These are phyloP conservation scores for Agrochola litura DNA, from an alignment of 2,888 invertebrate species.

Conservation along the genomic window DNA sequence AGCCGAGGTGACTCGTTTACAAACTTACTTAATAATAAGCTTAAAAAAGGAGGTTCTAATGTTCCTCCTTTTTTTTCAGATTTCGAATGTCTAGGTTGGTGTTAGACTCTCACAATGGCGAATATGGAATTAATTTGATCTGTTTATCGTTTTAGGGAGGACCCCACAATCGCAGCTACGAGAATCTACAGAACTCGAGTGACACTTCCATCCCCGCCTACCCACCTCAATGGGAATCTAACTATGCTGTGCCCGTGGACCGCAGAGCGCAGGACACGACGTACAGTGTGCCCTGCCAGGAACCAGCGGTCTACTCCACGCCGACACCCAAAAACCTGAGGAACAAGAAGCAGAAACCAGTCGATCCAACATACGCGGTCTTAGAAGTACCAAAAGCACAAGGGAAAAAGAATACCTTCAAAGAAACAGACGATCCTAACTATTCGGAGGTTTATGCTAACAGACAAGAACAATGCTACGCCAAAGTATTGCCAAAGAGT, in stretches of 20 bases:
- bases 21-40: too few relatives aligned
- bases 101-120: background rate
- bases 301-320: slow-evolving; percentile 20
- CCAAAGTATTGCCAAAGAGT: slow-evolving; percentile 23
- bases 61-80: background rate
- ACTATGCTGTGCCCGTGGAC: slow-evolving; percentile 42
- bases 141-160: slow-evolving; percentile 22
- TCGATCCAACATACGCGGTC: slow-evolving; percentile 29
- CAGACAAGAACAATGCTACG: slow-evolving; percentile 29
- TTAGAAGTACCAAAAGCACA: background rate
- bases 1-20: background rate
- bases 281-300: slow-evolving; percentile 39
- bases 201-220: slow-evolving; percentile 21
- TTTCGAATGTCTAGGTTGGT: too few relatives aligned
- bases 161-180: slow-evolving; percentile 7
- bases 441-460: slow-evolving; percentile 44
- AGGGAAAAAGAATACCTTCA: slow-evolving; percentile 21
- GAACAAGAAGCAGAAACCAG: slow-evolving; percentile 1
- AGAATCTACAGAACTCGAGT: slow-evolving; percentile 17
- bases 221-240: slow-evolving; percentile 43
- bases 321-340: slow-evolving; percentile 33
- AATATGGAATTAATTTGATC: background rate
- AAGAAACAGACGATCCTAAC: slow-evolving; percentile 41
- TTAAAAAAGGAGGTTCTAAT: too few relatives aligned
- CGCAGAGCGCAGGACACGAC: slow-evolving; percentile 33